These are phyloP conservation scores for Macaca nemestrina DNA, from an alignment of 2,113 vertebrate genomes.

Conservation along the genomic window DNA sequence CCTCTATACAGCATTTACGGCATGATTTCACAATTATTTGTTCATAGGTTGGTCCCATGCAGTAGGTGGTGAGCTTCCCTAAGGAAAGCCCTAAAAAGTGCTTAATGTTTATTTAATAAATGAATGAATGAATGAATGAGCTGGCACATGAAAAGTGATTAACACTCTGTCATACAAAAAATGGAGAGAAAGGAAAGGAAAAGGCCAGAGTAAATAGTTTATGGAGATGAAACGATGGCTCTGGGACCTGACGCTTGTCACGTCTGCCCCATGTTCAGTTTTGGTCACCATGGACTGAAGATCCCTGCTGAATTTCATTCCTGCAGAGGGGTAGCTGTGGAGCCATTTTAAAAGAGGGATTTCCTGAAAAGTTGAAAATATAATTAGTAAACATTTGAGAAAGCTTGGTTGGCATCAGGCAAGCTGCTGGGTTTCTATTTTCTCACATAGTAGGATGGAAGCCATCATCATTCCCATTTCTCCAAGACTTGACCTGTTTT, in stretches of 20 bases:
- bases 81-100: background rate
- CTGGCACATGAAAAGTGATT: background rate
- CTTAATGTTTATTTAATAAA: background rate
- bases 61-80: background rate
- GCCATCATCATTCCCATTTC: background rate
- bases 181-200: background rate
- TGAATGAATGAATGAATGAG: background rate
- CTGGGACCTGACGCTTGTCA: background rate
- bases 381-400: background rate
- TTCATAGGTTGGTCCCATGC: background rate
- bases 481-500: background rate
- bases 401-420: background rate
- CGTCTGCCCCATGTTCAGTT: background rate
- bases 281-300: background rate
- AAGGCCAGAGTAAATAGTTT: background rate
- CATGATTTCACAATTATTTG: background rate
- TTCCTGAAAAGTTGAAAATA: background rate
- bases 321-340: background rate
- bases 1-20: background rate
- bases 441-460: slow-evolving; percentile 1
- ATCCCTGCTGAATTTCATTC: background rate
- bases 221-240: background rate
- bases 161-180: background rate
- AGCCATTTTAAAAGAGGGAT: background rate
- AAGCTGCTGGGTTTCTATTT: background rate